Conservation (phyloP, 2,888 invertebrate genomes). For the Cerceris rybyensis region DNA sequence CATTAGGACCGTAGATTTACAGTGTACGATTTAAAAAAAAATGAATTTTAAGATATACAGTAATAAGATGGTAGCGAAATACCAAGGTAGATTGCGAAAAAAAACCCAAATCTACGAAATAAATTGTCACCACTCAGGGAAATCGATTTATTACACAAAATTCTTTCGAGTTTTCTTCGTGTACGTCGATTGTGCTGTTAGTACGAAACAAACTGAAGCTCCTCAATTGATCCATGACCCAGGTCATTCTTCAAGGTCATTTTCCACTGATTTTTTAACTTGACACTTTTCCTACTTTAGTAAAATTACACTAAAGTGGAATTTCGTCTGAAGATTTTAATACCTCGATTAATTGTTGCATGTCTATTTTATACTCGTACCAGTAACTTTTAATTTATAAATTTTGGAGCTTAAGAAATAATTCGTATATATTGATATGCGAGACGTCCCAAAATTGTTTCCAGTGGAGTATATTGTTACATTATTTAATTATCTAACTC, state of each 20-base stretch:
- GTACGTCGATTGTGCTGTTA: slow-evolving; percentile 42
- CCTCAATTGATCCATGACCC: slow-evolving; percentile 1
- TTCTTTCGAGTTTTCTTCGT: slow-evolving; percentile 55
- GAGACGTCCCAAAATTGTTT: no score
- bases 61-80: slow-evolving; percentile 29
- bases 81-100: slow-evolving; percentile 41
- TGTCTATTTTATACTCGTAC: no score
- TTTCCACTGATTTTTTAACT: no score
- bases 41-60: slow-evolving; percentile 32
- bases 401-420: no score
- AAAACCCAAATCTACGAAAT: slow-evolving; percentile 60
- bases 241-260: slow-evolving; percentile 23
- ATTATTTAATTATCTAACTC: no score
- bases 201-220: slow-evolving; percentile 6
- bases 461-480: no score
- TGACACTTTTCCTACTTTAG: no score
- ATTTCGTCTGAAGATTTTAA: no score
- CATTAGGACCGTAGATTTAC: slow-evolving; percentile 39
- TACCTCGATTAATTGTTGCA: no score
- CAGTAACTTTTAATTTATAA: no score
- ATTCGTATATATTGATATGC: no score
- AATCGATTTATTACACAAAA: slow-evolving; percentile 61
- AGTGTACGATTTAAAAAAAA: slow-evolving; percentile 24
- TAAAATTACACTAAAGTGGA: no score
- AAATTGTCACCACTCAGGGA: slow-evolving; percentile 72